These are phyloP conservation scores for Platygyra sinensis DNA, from an alignment of 64 coral and sea anemone genomes.

Conservation along the genomic window DNA sequence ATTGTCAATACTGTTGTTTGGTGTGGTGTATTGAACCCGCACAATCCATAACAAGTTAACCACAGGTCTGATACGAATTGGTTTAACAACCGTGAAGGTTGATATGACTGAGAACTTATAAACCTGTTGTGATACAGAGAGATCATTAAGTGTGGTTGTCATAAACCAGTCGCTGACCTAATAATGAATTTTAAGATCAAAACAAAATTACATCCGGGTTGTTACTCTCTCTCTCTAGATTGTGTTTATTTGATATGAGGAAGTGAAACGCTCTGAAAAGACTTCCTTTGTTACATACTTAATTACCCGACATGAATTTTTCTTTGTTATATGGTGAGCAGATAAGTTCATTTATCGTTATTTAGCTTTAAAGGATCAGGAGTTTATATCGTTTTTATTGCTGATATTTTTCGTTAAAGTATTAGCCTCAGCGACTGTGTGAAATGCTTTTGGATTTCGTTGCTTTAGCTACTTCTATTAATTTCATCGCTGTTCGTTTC, in stretches of 20 bases:
- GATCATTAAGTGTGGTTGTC: too few species aligned
- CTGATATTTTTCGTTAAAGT: too few species aligned
- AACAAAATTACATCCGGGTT: neutral
- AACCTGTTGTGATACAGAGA: neutral
- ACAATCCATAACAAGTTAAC: neutral
- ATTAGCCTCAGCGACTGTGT: too few species aligned
- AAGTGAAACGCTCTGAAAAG: neutral
- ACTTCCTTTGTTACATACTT: slow-evolving; percentile 16
- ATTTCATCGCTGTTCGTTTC: too few species aligned
- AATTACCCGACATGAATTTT: neutral
- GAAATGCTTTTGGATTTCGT: too few species aligned
- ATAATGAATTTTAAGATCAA: too few species aligned
- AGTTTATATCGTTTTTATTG: too few species aligned
- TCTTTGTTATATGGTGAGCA: neutral
- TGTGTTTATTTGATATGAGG: neutral
- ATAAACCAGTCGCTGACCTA: too few species aligned
- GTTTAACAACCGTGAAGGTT: neutral
- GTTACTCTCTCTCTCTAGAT: neutral
- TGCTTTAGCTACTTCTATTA: too few species aligned
- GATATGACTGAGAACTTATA: neutral
- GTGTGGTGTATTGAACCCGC: neutral
- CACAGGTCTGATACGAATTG: neutral
- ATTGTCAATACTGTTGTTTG: neutral
- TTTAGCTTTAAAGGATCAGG: too few species aligned
- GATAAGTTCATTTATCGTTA: too few species aligned